A percentile compares a stretch with the other conserved stretches of the same genome.
phyloP scores from a whole-genome alignment of 2,113 vertebrate species.

The Laticauda colubrina region DNA sequence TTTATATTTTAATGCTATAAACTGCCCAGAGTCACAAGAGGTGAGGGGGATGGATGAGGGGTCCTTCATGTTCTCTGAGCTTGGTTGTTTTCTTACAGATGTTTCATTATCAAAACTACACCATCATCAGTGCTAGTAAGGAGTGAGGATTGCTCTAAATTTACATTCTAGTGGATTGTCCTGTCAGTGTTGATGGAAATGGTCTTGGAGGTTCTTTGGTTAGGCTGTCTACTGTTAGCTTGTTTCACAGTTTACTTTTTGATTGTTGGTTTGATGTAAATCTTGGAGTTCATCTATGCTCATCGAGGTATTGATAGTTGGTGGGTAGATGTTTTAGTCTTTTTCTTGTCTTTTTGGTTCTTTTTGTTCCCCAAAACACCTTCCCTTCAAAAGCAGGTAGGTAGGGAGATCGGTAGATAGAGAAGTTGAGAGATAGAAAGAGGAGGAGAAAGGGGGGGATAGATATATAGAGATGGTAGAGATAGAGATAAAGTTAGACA shows the following conservation, averaged over 20 bases:
- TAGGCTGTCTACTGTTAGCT: not conserved
- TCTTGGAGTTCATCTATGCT: too few relatives aligned
- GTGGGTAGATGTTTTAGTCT: not conserved
- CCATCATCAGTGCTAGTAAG: too few relatives aligned
- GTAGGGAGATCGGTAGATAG: too few relatives aligned
- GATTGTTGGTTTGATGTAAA: too few relatives aligned
- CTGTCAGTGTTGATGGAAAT: not conserved
- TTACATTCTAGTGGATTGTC: not conserved
- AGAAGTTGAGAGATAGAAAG: too few relatives aligned
- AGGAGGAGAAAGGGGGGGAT: too few relatives aligned
- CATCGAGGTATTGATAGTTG: not conserved
- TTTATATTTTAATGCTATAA: not conserved
- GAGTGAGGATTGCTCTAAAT: too few relatives aligned
- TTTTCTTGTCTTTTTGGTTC: too few relatives aligned
- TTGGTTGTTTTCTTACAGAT: not conserved
- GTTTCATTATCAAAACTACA: too few relatives aligned
- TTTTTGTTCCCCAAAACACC: not conserved
- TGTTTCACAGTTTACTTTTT: not conserved
- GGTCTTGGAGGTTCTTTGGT: not conserved
- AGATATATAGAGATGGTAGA: too few relatives aligned
- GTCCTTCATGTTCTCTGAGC: not conserved
- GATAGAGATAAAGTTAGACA: too few relatives aligned
- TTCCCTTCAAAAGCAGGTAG: not conserved
- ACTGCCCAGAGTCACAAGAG: not conserved
- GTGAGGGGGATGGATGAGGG: not conserved